Conservation (phyloP, 2,888 invertebrate species). For the Aplocera efformata region DNA sequence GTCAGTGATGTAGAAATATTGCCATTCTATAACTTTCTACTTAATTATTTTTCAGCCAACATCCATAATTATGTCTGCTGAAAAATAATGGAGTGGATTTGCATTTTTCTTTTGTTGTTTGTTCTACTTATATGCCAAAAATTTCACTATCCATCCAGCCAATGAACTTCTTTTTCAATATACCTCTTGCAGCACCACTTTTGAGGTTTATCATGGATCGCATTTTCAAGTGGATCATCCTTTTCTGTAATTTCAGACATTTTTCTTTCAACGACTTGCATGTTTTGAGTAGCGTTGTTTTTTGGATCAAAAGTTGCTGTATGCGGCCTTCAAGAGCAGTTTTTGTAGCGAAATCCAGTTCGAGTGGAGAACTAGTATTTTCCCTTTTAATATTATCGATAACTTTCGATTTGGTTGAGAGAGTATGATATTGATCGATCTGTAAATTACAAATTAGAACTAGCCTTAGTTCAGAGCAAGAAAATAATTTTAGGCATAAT, state of each 20-base stretch:
- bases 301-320: conserved; percentile 26
- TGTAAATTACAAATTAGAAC: too few relatives aligned
- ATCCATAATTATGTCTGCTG: too few relatives aligned
- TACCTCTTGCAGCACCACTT: neutral
- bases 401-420: neutral
- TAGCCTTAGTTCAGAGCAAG: too few relatives aligned
- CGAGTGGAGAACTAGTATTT: conserved; percentile 6
- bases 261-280: conserved; percentile 20
- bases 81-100: too few relatives aligned
- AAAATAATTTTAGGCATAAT: too few relatives aligned
- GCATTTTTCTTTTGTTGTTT: too few relatives aligned
- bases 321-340: conserved; percentile 23
- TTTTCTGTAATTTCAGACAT: conserved; percentile 17
- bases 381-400: conserved; percentile 15
- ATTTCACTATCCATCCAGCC: conserved; percentile 18
- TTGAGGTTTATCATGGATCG: conserved; percentile 1
- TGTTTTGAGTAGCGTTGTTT: conserved; percentile 21
- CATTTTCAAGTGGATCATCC: conserved; percentile 9
- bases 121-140: conserved; percentile 6
- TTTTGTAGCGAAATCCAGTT: conserved; percentile 13
- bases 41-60: too few relatives aligned
- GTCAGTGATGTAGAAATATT: too few relatives aligned
- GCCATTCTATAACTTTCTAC: too few relatives aligned
- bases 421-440: conserved; percentile 7
- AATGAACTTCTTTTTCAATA: conserved; percentile 7